These are phyloP conservation scores for Pachypeltis micranthus DNA, from an alignment of 1,140 invertebrate species.

Conservation along the genomic window DNA sequence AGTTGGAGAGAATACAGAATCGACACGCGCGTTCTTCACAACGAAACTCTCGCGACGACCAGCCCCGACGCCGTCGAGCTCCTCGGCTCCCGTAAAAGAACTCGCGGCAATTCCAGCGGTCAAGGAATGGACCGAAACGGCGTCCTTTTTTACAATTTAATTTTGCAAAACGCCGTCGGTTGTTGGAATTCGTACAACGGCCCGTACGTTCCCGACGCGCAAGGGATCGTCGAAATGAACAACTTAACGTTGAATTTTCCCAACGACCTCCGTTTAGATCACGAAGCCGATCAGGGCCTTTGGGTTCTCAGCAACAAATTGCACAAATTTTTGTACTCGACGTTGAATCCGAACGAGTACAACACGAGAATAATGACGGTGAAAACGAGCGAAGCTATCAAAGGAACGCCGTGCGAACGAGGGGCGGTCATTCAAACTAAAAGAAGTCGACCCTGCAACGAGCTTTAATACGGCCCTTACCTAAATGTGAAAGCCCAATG, in stretches of 20 bases:
- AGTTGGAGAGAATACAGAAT: slow-evolving; percentile 63
- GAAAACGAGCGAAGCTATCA: slow-evolving; percentile 44
- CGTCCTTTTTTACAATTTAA: slow-evolving; percentile 65
- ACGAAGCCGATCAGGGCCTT: slow-evolving; percentile 48
- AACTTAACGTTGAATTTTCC: slow-evolving; percentile 54
- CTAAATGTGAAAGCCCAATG: too few relatives aligned
- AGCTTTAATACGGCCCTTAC: too few relatives aligned
- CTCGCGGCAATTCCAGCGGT: slow-evolving; percentile 53
- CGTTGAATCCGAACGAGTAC: slow-evolving; percentile 47
- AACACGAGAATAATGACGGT: slow-evolving; percentile 61
- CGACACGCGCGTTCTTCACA: slow-evolving; percentile 46
- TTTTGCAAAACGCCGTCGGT: slow-evolving; percentile 55
- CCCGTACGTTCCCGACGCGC: slow-evolving; percentile 38
- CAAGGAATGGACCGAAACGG: slow-evolving; percentile 55
- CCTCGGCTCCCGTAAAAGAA: slow-evolving; percentile 43
- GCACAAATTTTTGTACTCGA: slow-evolving; percentile 57
- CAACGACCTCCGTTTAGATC: slow-evolving; percentile 63
- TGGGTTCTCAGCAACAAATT: slow-evolving; percentile 64
- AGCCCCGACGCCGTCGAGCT: slow-evolving; percentile 43
- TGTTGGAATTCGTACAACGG: slow-evolving; percentile 54
- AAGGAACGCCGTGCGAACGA: slow-evolving; percentile 56
- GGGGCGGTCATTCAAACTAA: too few relatives aligned
- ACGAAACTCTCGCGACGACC: slow-evolving; percentile 37
- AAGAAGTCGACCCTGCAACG: too few relatives aligned
- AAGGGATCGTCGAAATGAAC: slow-evolving; percentile 46